Conservation (phyloP, 2,797 vertebrate species). For the Danio jaintianensis region DNA sequence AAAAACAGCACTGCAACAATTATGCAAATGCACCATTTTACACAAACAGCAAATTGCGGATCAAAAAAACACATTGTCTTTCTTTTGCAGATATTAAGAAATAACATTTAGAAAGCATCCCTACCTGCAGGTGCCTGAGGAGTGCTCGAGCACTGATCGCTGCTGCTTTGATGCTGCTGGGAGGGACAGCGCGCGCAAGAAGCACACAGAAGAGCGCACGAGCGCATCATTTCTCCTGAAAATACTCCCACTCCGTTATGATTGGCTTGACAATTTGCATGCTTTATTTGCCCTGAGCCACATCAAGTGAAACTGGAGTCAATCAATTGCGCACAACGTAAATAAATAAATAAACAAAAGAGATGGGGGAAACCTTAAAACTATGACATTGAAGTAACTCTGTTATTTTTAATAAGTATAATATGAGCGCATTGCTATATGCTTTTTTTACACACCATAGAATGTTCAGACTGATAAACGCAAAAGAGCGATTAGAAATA, state of each 20-base stretch:
- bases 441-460: background rate
- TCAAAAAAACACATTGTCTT: background rate
- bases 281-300: slow-evolving; percentile 9
- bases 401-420: background rate
- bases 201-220: slow-evolving; percentile 26
- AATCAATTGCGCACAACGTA: background rate
- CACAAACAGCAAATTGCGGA: background rate
- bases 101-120: background rate
- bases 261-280: slow-evolving; percentile 27
- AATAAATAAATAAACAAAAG: background rate
- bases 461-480: background rate
- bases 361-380: background rate
- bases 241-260: slow-evolving; percentile 43
- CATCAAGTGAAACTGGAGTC: background rate
- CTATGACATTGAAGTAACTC: background rate
- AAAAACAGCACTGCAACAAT: slow-evolving; percentile 9
- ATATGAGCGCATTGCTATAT: too few species aligned
- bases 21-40: background rate
- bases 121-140: slow-evolving; percentile 44
- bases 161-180: slow-evolving; percentile 52
- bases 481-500: background rate
- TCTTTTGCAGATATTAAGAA: background rate
- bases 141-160: slow-evolving; percentile 44
- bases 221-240: slow-evolving; percentile 48
- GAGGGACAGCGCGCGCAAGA: slow-evolving; percentile 50